phyloP scores from a whole-genome alignment of 1,140 invertebrate species.

The Chymomyza costata region DNA sequence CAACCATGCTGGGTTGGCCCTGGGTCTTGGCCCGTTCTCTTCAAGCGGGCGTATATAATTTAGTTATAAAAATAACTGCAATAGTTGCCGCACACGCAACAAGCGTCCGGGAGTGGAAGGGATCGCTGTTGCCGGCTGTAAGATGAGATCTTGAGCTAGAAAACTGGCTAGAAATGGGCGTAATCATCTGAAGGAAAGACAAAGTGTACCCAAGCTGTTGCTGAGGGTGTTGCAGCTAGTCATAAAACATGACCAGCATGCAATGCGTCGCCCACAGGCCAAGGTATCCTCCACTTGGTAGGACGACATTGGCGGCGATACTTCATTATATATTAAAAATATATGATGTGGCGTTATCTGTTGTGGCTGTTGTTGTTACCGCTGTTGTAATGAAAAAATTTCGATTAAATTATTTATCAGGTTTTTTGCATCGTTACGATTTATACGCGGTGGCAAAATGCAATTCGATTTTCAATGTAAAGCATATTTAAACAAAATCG shows the following conservation, averaged over 20 bases:
- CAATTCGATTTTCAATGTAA: constrained; percentile 49
- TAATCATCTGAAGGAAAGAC: constrained; percentile 12
- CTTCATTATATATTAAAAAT: constrained; percentile 68
- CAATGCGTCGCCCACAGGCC: background rate
- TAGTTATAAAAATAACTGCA: constrained; percentile 74
- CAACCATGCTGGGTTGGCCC: no score
- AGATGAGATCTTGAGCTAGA: constrained; percentile 72
- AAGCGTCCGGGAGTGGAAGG: background rate
- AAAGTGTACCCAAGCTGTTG: constrained; percentile 1
- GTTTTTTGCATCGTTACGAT: constrained; percentile 51
- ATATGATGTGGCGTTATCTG: constrained; percentile 64
- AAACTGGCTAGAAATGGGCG: constrained; percentile 37
- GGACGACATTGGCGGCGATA: constrained; percentile 22
- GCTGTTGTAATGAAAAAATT: constrained; percentile 45
- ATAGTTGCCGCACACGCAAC: constrained; percentile 22
- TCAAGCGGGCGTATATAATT: constrained; percentile 66
- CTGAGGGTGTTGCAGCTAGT: constrained; percentile 12
- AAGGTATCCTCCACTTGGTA: no score
- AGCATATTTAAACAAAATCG: no score
- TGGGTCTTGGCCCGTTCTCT: no score
- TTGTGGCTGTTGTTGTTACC: constrained; percentile 24
- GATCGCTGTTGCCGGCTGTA: constrained; percentile 23
- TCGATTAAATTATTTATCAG: constrained; percentile 71
- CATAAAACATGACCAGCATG: constrained; percentile 22
- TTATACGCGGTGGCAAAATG: constrained; percentile 58